Base-by-base conservation (phyloP, 2,888 invertebrate genomes). In the Melitaea athalia region DNA sequence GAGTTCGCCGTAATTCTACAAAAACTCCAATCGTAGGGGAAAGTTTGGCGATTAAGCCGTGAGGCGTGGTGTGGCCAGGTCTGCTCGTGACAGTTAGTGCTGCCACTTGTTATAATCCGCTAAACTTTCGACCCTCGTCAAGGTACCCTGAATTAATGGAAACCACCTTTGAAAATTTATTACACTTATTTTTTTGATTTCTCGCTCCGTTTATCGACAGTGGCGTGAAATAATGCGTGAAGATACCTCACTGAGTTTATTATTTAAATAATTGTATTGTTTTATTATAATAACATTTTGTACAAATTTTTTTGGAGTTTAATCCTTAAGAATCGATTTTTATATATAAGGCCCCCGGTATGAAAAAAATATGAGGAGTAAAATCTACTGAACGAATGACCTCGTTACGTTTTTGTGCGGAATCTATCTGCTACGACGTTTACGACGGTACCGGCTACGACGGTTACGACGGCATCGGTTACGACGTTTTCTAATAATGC, bases 31-130 rank as follows among this genome's bases (percentile, higher is more conserved):
- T 91, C 84, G 91, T 86, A 85, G 85, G 87, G 88, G 82, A 91
- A 92, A 92, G 91, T 92, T 92, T 84, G 88, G 87, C 88, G 91
- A 92, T 92, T 92, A 92, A 92, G 90, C 88, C 88, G 83, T 85
- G 88, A 90, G 91, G 87, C 91, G 91, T 88, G 89, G 89, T 82
- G 76, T 77, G 85, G 89, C 85, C 91, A 89, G 90, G 89, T 85
- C 90, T 92, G 92, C 79, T 83, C 82, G 81, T 86, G 92, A 91
- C 92, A 92, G 91, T 91, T 91, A 91, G 90, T 91, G 89, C 90
- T 83, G 85, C 89, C 90, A 90, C 91, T 91, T 90, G 88, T 89
- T 91, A 91, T 91, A 91, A 91, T 91, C 88, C 87, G 88, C 88
- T 87, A 82, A 91, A 92, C 89, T 92, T 91, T 87, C 85, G 86